phyloP scores from a whole-genome alignment of 2,797 vertebrate species.

The Enteromius trimaculatus region DNA sequence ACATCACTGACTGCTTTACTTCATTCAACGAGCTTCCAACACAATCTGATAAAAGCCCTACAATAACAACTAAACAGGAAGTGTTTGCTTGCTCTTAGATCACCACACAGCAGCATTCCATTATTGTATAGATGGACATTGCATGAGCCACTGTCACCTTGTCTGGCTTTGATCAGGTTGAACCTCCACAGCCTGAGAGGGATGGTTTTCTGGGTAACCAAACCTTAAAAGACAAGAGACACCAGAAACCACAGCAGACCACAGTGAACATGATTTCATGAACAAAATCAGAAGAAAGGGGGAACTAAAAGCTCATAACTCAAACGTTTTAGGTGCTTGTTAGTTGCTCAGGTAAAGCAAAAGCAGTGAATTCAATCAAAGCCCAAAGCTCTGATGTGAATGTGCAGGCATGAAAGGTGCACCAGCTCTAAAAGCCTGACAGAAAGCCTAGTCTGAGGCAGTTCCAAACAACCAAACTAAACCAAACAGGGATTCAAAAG shows the following conservation, averaged over 20 bases:
- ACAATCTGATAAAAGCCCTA: background rate
- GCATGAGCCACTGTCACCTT: constrained; percentile 62
- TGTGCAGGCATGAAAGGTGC: constrained; percentile 1
- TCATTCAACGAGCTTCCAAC: background rate
- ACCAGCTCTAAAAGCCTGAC: background rate
- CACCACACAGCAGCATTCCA: background rate
- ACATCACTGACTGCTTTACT: background rate
- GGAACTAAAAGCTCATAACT: constrained; percentile 17
- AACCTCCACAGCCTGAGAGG: constrained; percentile 40
- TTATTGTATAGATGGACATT: background rate
- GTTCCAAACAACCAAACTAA: background rate
- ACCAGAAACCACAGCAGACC: constrained; percentile 35
- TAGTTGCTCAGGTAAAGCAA: constrained; percentile 3
- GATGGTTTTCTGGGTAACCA: constrained; percentile 52
- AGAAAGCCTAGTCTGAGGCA: background rate
- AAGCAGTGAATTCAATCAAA: background rate
- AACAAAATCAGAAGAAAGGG: background rate
- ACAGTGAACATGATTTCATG: background rate
- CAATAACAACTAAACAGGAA: background rate
- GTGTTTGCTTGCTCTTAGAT: background rate
- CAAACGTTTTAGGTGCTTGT: background rate
- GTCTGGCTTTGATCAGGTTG: constrained; percentile 56
- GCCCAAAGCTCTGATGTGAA: background rate
- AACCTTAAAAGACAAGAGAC: constrained; percentile 64
- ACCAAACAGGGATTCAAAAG: background rate